Conservation (phyloP, 2,888 invertebrate species). For the Selenia dentaria region DNA sequence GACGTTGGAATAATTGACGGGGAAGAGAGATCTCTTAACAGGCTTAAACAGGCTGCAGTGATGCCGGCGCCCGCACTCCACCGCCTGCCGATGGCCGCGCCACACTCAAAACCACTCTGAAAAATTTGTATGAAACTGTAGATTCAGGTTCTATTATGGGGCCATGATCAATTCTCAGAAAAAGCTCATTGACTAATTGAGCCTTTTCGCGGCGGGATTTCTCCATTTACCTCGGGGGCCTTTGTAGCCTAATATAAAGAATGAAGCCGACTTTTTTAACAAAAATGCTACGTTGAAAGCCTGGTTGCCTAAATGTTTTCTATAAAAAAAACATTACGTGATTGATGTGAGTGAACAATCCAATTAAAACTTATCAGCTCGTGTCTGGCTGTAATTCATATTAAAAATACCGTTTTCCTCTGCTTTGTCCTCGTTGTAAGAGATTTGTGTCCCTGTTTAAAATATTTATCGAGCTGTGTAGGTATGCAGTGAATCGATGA, state of each 20-base stretch:
- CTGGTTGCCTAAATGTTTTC: conserved; percentile 3
- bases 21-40: conserved; percentile 47
- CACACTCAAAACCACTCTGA: conserved; percentile 17
- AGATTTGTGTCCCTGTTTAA: conserved; percentile 20
- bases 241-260: not conserved
- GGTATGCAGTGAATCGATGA: conserved; percentile 49
- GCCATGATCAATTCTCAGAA: conserved; percentile 25
- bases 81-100: conserved; percentile 13
- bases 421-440: conserved; percentile 29
- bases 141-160: conserved; percentile 23
- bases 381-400: conserved; percentile 10
- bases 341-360: conserved; percentile 11
- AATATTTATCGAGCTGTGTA: conserved; percentile 27
- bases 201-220: conserved; percentile 16
- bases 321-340: conserved; percentile 7
- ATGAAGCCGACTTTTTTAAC: no score
- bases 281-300: not conserved
- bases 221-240: conserved; percentile 4
- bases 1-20: conserved; percentile 61
- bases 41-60: conserved; percentile 42
- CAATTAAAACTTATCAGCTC: conserved; percentile 16
- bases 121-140: conserved; percentile 25
- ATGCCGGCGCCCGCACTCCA: conserved; percentile 11
- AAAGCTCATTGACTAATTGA: conserved; percentile 28
- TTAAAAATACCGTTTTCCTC: conserved; percentile 27